Percentiles rank a stretch among this genome's conserved stretches.
Evolutionary conservation across 2,888 invertebrate genomes (phyloP).

Genomic region (Temnothorax unifasciatus): DNA sequence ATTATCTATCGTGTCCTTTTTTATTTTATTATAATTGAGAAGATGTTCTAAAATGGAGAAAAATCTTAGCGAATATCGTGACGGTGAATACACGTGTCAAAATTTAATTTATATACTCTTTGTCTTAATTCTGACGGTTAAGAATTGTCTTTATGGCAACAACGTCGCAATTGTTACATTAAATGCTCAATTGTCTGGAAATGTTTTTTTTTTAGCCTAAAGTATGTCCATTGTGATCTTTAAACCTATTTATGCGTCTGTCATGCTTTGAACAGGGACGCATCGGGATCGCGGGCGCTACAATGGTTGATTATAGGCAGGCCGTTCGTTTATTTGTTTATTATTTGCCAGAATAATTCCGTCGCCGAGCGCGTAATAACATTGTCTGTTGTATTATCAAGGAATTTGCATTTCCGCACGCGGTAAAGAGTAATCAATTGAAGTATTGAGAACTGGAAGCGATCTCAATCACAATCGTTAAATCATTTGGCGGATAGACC

Average conservation of each 20-base stretch:
- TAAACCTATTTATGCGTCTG: not conserved
- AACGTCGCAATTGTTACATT: not conserved
- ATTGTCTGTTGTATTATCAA: conserved; percentile 40
- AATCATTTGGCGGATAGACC: conserved; percentile 39
- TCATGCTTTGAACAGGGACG: not conserved
- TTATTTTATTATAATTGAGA: not conserved
- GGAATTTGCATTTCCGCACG: conserved; percentile 38
- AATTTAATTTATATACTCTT: not conserved
- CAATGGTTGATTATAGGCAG: conserved; percentile 41
- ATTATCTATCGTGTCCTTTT: conserved; percentile 40
- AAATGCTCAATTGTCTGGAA: not conserved
- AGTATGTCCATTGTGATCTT: not conserved
- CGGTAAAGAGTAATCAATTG: conserved; percentile 46
- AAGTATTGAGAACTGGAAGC: conserved; percentile 41
- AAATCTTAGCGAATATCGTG: not conserved
- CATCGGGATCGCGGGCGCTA: not conserved
- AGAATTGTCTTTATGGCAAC: not conserved
- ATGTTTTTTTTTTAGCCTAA: not conserved
- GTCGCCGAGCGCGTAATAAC: conserved; percentile 34
- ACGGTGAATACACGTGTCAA: not conserved
- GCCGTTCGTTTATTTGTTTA: conserved; percentile 46
- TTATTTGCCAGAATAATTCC: conserved; percentile 49
- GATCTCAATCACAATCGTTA: conserved; percentile 46
- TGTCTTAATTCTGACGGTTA: not conserved
- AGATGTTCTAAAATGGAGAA: not conserved